Conservation (phyloP, 2,888 invertebrate species). For the Melipona bicolor region DNA sequence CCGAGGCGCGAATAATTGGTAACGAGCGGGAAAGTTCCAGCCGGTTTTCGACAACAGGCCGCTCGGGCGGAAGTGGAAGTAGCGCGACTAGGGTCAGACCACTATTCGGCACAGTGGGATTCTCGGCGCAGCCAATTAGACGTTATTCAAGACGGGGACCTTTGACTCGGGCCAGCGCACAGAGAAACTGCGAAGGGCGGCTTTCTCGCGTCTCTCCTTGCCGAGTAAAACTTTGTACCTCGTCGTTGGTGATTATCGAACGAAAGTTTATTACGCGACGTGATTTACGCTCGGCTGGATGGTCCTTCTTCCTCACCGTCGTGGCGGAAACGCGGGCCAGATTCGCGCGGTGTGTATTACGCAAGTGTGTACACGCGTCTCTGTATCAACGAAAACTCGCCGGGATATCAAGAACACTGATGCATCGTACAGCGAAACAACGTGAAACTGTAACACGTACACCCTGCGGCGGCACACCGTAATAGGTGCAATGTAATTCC, state of each 20-base stretch:
- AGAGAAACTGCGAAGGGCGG: slow-evolving; percentile 45
- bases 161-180: slow-evolving; percentile 48
- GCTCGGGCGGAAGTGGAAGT: slow-evolving; percentile 52
- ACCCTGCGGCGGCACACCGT: slow-evolving; percentile 49
- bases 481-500: slow-evolving; percentile 64
- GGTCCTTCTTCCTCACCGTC: background rate
- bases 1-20: slow-evolving; percentile 61
- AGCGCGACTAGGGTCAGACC: slow-evolving; percentile 31
- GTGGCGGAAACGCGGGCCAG: background rate
- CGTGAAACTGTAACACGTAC: slow-evolving; percentile 58
- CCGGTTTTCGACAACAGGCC: slow-evolving; percentile 42
- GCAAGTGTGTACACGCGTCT: background rate
- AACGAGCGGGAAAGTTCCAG: slow-evolving; percentile 53
- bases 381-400: slow-evolving; percentile 36
- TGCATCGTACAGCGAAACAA: slow-evolving; percentile 48
- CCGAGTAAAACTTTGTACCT: slow-evolving; percentile 59
- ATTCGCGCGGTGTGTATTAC: background rate
- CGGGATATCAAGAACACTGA: slow-evolving; percentile 53
- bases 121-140: slow-evolving; percentile 64
- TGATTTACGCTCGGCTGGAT: slow-evolving; percentile 48
- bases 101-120: slow-evolving; percentile 33
- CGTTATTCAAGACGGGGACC: slow-evolving; percentile 62
- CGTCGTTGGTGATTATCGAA: slow-evolving; percentile 64
- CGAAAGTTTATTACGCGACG: slow-evolving; percentile 49
- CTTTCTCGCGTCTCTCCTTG: slow-evolving; percentile 37